phyloP scores from a whole-genome alignment of 2,113 vertebrate genomes.

The Dipodomys stephensi region DNA sequence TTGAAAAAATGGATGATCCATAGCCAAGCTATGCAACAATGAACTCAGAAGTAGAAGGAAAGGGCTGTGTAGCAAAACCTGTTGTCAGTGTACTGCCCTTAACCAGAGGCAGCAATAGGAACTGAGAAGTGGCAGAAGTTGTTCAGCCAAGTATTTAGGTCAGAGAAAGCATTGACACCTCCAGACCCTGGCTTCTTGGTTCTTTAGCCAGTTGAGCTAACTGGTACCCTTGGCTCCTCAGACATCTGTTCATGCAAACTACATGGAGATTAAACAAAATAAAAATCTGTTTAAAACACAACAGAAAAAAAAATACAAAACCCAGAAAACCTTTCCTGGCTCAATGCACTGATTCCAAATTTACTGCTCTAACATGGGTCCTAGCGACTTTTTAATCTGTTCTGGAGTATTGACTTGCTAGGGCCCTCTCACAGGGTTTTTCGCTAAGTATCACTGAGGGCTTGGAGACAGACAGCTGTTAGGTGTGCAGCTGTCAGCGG shows the following conservation, averaged over 20 bases:
- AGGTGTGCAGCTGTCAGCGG: constrained; percentile 52
- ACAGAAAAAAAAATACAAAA: neutral
- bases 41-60: constrained; percentile 65
- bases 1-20: constrained; percentile 82
- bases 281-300: constrained; percentile 32
- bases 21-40: constrained; percentile 67
- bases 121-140: constrained; percentile 42
- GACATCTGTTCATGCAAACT: constrained; percentile 76
- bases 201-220: neutral
- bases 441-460: neutral
- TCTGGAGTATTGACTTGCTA: neutral
- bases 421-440: neutral
- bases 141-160: constrained; percentile 61
- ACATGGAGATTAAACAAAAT: constrained; percentile 78
- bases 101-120: neutral
- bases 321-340: constrained; percentile 63
- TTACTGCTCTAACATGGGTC: constrained; percentile 52
- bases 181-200: constrained; percentile 70
- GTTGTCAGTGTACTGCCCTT: constrained; percentile 42
- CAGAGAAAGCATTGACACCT: constrained; percentile 67
- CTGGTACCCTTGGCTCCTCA: constrained; percentile 57
- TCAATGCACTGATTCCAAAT: constrained; percentile 62
- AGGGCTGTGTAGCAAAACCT: constrained; percentile 69
- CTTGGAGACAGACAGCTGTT: constrained; percentile 63
- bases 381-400: neutral